These are phyloP conservation scores for Camelus dromedarius DNA, from an alignment of 2,113 vertebrate species.

Conservation along the genomic window DNA sequence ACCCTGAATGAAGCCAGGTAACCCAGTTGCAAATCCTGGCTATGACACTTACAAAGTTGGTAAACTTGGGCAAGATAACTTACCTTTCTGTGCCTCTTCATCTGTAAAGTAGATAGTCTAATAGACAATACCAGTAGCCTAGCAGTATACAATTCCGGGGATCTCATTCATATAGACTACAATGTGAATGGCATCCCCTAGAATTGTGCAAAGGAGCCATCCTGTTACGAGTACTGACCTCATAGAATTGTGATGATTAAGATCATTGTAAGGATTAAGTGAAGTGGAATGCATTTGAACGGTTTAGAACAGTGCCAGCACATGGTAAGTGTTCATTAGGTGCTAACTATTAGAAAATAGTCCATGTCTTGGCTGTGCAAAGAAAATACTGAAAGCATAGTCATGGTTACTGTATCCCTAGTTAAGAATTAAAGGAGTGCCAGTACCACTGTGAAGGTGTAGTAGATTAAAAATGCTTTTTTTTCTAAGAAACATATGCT, in stretches of 20 bases:
- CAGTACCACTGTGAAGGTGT: not conserved
- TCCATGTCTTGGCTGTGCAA: not conserved
- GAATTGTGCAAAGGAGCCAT: not conserved
- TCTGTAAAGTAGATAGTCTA: not conserved
- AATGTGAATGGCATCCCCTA: not conserved
- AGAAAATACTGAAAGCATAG: not conserved
- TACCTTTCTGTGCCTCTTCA: not conserved
- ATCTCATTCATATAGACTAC: not conserved
- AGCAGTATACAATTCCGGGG: not conserved
- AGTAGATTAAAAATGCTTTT: not conserved
- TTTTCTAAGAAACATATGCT: not conserved
- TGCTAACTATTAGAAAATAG: not conserved
- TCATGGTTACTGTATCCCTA: not conserved
- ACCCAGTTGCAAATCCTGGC: not conserved
- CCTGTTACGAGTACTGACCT: not conserved
- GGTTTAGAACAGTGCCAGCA: not conserved
- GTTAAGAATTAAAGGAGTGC: conserved; percentile 9
- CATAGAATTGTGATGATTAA: not conserved
- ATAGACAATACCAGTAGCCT: not conserved
- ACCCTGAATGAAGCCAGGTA: not conserved
- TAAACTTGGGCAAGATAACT: not conserved
- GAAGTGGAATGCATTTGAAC: not conserved
- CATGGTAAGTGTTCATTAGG: not conserved
- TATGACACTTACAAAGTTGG: not conserved
- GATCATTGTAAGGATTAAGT: not conserved